Percentiles rank a stretch among this genome's conserved stretches.
These are phyloP conservation scores for Drosophila pseudotakahashii DNA, from an alignment of 2,888 invertebrate species.

Conservation along the genomic window DNA sequence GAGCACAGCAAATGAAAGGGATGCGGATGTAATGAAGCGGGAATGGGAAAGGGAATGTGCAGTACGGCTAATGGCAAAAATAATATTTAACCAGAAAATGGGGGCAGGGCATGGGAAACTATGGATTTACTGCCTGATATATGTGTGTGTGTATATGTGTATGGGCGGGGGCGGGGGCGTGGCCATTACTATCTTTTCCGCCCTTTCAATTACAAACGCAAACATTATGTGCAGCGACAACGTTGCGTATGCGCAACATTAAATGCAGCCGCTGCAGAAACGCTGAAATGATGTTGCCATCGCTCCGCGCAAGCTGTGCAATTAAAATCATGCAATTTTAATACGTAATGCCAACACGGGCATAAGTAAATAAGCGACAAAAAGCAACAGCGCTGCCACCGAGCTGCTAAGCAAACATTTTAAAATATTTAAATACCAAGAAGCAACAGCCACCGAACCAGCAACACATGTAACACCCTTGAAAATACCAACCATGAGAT, in stretches of 20 bases:
- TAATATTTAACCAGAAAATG: constrained; percentile 55
- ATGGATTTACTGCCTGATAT: constrained; percentile 26
- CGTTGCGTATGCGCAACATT: constrained; percentile 71
- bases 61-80: constrained; percentile 48
- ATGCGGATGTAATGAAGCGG: constrained; percentile 12
- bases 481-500: background rate
- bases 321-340: constrained; percentile 82
- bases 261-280: constrained; percentile 61
- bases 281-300: constrained; percentile 34
- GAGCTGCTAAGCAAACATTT: constrained; percentile 75
- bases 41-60: constrained; percentile 8
- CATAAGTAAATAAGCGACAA: constrained; percentile 71
- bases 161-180: constrained; percentile 10
- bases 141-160: background rate
- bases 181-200: constrained; percentile 44
- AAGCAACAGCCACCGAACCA: constrained; percentile 19
- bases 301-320: constrained; percentile 67
- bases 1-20: constrained; percentile 30
- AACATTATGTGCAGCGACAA: constrained; percentile 39
- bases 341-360: constrained; percentile 72
- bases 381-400: constrained; percentile 34
- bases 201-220: constrained; percentile 38
- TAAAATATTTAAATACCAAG: constrained; percentile 73
- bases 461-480: background rate
- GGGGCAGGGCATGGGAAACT: constrained; percentile 1